Conservation (phyloP, 2,113 vertebrate genomes). For the Prietella phreatophila region DNA sequence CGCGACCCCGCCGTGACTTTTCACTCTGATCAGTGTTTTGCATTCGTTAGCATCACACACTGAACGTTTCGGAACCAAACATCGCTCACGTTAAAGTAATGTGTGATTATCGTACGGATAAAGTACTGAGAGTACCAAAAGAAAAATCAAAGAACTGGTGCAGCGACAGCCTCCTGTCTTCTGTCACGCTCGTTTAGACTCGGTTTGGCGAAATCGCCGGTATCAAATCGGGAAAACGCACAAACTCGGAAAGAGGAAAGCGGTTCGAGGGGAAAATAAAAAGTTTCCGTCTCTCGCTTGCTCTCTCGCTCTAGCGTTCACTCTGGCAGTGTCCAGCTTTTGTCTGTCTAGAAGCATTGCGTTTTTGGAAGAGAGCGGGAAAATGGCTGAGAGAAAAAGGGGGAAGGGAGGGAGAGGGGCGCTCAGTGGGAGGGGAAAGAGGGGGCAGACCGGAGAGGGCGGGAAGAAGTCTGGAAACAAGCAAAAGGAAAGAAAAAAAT, state of each 20-base stretch:
- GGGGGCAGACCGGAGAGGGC: conserved; percentile 31
- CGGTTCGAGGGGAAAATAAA: not conserved
- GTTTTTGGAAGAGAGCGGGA: conserved; percentile 35
- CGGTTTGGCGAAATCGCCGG: not conserved
- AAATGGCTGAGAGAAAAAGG: conserved; percentile 26
- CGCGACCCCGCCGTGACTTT: not conserved
- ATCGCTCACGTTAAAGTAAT: not conserved
- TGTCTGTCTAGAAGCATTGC: not conserved
- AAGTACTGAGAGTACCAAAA: not conserved
- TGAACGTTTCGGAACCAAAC: not conserved
- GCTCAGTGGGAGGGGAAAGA: conserved; percentile 40
- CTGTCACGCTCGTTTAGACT: too few species aligned
- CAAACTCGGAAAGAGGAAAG: not conserved
- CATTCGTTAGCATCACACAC: not conserved
- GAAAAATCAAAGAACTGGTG: not conserved
- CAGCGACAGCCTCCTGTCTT: not conserved
- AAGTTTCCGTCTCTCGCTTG: not conserved
- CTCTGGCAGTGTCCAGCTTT: not conserved
- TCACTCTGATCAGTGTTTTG: not conserved
- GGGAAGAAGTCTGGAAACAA: conserved; percentile 10
- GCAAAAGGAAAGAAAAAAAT: not conserved
- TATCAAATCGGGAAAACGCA: not conserved
- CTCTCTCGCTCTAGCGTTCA: not conserved
- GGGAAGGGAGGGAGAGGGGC: conserved; percentile 36
- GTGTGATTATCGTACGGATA: too few species aligned